Conservation (phyloP, 2,888 invertebrate species). For the Metopia argyrocephala region DNA sequence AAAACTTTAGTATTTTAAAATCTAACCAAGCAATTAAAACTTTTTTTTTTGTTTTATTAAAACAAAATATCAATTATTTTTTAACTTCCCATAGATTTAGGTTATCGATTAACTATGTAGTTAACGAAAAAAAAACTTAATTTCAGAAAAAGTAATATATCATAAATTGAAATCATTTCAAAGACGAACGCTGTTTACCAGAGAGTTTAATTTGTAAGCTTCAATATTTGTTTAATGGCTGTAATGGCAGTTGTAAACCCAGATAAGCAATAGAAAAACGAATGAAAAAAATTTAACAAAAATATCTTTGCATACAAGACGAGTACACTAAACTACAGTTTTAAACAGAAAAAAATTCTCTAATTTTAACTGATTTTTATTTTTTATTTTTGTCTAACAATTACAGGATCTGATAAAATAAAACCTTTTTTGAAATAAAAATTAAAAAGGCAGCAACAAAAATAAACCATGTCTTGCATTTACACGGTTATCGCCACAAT, state of each 20-base stretch:
- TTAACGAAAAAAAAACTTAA: background rate
- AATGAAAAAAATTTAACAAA: background rate
- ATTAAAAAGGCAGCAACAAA: conserved; percentile 16
- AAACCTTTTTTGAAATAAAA: conserved; percentile 17
- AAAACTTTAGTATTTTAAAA: too few species aligned
- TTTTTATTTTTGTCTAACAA: accelerated
- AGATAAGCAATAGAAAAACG: conserved; percentile 1
- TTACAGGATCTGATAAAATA: conserved; percentile 34
- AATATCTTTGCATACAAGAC: conserved; percentile 23
- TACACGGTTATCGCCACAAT: conserved; percentile 59
- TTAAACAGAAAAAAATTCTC: conserved; percentile 34
- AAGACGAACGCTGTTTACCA: conserved; percentile 11
- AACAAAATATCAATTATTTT: too few species aligned
- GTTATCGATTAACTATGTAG: conserved; percentile 31
- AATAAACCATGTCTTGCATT: conserved; percentile 22
- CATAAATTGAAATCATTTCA: conserved; percentile 23
- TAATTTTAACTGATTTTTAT: conserved; percentile 11
- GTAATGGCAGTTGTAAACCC: background rate
- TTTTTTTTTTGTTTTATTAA: background rate
- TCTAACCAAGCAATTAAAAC: background rate
- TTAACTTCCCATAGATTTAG: conserved; percentile 12
- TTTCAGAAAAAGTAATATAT: conserved; percentile 16
- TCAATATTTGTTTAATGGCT: background rate
- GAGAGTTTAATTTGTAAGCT: conserved; percentile 14
- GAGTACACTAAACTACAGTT: conserved; percentile 24